Conservation (phyloP, 2,797 vertebrate genomes). For the Heteromormyrus szaboi region DNA sequence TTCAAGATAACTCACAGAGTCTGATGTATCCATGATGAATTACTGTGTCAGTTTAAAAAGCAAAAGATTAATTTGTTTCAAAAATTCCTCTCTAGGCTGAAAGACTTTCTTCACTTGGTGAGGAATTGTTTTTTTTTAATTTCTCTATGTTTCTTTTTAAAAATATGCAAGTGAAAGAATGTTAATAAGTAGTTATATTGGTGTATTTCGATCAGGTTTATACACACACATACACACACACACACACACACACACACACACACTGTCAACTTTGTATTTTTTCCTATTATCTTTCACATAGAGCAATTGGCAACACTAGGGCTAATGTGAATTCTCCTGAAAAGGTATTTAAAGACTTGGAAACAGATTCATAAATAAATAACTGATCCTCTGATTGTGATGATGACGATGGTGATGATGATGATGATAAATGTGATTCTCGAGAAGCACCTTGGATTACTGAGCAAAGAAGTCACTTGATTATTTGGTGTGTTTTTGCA, state of each 20-base stretch:
- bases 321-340: neutral
- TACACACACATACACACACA: neutral
- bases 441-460: neutral
- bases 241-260: neutral
- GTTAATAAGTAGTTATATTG: neutral
- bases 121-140: slow-evolving; percentile 57
- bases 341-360: neutral
- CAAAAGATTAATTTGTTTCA: slow-evolving; percentile 98
- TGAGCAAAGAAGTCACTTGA: neutral
- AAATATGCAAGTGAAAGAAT: neutral
- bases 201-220: neutral
- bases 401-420: neutral
- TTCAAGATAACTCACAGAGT: slow-evolving; percentile 85
- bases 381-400: neutral
- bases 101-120: slow-evolving; percentile 53
- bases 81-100: slow-evolving; percentile 91
- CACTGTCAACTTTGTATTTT: neutral
- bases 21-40: slow-evolving; percentile 93
- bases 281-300: neutral
- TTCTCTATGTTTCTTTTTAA: slow-evolving; percentile 55
- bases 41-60: slow-evolving; percentile 94
- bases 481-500: neutral
- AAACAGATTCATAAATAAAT: neutral
- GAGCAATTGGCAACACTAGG: neutral
- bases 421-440: neutral